These are phyloP conservation scores for Cotesia congregata DNA, from an alignment of 2,888 invertebrate genomes.

Conservation along the genomic window DNA sequence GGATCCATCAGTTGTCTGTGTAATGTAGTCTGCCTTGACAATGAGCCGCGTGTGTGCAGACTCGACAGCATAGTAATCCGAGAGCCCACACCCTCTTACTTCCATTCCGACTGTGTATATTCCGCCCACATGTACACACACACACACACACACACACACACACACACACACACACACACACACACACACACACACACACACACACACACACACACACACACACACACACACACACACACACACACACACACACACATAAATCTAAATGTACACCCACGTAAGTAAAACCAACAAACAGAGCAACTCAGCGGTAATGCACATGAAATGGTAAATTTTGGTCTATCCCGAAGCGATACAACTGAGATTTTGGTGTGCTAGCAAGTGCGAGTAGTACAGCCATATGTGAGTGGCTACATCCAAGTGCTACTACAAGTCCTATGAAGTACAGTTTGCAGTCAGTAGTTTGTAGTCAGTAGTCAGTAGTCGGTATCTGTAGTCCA, in stretches of 20 bases:
- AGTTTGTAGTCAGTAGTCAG: constrained; percentile 15
- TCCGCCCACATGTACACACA: neutral
- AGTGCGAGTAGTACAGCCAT: neutral
- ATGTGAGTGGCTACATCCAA: neutral
- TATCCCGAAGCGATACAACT: neutral
- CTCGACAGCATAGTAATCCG: too few relatives aligned
- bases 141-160: neutral
- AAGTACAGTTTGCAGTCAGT: neutral
- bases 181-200: neutral
- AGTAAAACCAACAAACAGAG: neutral
- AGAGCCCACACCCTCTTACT: too few relatives aligned
- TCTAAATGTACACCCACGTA: neutral
- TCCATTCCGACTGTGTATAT: neutral
- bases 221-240: neutral
- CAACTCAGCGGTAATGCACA: neutral
- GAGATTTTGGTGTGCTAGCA: neutral
- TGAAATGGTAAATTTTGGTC: neutral
- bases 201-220: neutral
- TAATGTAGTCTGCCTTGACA: neutral
- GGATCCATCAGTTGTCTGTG: neutral
- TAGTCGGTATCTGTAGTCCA: constrained; percentile 18
- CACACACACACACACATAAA: neutral
- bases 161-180: neutral
- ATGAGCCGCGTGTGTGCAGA: neutral
- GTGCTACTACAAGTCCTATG: neutral